Base-by-base conservation (phyloP, 2,797 vertebrate species). In the Rhinella marina region DNA sequence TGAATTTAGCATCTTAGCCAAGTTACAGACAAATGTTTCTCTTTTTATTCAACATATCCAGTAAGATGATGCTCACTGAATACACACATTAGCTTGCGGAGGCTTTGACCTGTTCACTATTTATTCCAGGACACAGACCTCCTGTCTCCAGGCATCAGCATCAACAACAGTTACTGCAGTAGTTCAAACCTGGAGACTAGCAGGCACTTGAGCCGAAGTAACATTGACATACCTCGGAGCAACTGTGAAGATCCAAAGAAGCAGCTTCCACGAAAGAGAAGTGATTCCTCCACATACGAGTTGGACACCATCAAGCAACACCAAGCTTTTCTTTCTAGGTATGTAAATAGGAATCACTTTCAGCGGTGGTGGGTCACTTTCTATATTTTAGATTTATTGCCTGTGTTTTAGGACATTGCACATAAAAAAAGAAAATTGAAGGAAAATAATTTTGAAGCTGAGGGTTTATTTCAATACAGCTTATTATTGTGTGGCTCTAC, bases 281-380 rank as follows among this genome's bases (percentile, higher is more conserved):
- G 98, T 8, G 98, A 99, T 94, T 99, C 97, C 0, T 99, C 98
- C 89, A 99, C 98, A 41, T 99, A 98, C 0, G 98, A 99, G 92
- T 91, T 97, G 91, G 98, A 99, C 94, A 99, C 97, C 14, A 97
- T 99, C 92, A 98, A 97, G 90, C 98, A 99, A 85, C 98, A 99
- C 93, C 98, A 99, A 88, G 97, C 98, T 90, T 99, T 99, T 91
- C 95, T 99, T 90, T 97, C 98, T 92, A 99, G 98, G 98, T 99
- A 92, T 77, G 85, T 77, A 76, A 76, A 54, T 76, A 25, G 11
- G 1, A 54, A 77, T 72, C 27, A 13, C 72, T 76, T 76, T 12
- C 23, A 52, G 75, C 50, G 0, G 10, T 77, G 23, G n/a, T 72
- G 29, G 1, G 68, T 41, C 29, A 9, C 7, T 14, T 68, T 29